Evolutionary conservation across 2,888 invertebrate genomes (phyloP).

Genomic region (Exephanes ischioxanthus): DNA sequence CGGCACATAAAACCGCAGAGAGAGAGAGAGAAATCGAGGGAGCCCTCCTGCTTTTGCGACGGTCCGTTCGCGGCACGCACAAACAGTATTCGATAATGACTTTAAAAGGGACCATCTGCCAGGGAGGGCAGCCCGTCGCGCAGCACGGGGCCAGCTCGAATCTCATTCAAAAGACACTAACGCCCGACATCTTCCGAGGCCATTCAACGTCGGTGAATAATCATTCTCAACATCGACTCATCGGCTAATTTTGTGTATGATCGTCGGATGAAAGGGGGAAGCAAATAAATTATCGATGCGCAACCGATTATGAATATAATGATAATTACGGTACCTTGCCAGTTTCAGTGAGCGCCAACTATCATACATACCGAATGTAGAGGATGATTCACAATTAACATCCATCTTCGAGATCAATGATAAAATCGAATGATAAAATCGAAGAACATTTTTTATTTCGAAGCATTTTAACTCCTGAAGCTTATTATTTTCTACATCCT

Average conservation of each 20-base stretch:
- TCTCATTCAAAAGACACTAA: slow-evolving; percentile 56
- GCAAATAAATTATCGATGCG: slow-evolving; percentile 33
- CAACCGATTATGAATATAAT: slow-evolving; percentile 52
- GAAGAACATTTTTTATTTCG: too few relatives aligned
- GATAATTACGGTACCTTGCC: slow-evolving; percentile 53
- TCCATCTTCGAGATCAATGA: background rate
- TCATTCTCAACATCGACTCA: slow-evolving; percentile 41
- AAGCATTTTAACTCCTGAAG: too few relatives aligned
- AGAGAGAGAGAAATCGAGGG: slow-evolving; percentile 6
- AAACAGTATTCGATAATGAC: slow-evolving; percentile 79
- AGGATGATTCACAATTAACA: slow-evolving; percentile 43
- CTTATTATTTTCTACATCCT: too few relatives aligned
- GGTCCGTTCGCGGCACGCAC: slow-evolving; percentile 65
- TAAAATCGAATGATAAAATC: slow-evolving; percentile 11
- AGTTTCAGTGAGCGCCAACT: slow-evolving; percentile 24
- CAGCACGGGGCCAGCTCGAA: slow-evolving; percentile 59
- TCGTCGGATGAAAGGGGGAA: slow-evolving; percentile 8
- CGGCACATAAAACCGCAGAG: slow-evolving; percentile 56
- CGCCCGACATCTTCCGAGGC: slow-evolving; percentile 29
- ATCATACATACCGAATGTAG: background rate
- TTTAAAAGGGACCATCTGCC: slow-evolving; percentile 75
- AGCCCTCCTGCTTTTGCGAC: slow-evolving; percentile 54
- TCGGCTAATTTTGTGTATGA: slow-evolving; percentile 39
- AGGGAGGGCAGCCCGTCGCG: slow-evolving; percentile 39
- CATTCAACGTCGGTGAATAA: slow-evolving; percentile 48